phyloP scores from a whole-genome alignment of 2,888 invertebrate species.

The Melieria picta region DNA sequence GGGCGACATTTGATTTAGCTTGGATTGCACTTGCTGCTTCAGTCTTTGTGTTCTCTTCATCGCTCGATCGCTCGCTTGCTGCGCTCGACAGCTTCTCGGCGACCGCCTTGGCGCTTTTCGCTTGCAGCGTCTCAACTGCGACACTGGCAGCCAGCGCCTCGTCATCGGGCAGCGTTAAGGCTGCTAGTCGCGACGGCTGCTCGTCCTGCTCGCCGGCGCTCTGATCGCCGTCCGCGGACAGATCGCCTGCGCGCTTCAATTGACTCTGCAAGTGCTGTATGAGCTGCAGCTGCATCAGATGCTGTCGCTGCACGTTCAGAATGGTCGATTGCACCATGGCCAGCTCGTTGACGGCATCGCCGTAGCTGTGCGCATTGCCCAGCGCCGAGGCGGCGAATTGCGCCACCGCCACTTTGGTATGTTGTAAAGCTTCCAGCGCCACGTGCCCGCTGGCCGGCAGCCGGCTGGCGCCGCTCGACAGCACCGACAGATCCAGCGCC shows the following conservation, averaged over 20 bases:
- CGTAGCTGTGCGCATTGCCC: constrained; percentile 72
- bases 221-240: constrained; percentile 22
- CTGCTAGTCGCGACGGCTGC: not conserved
- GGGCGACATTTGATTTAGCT: not conserved
- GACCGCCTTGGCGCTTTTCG: constrained; percentile 15
- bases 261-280: constrained; percentile 94
- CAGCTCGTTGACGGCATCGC: constrained; percentile 84
- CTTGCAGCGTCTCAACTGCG: constrained; percentile 8
- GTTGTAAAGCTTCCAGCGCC: constrained; percentile 90
- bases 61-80: not conserved
- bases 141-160: not conserved
- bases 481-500: constrained; percentile 61
- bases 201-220: constrained; percentile 29
- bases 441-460: constrained; percentile 74
- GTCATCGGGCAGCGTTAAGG: not conserved
- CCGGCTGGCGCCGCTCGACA: constrained; percentile 48
- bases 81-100: not conserved
- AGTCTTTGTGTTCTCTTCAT: constrained; percentile 56
- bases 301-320: constrained; percentile 93
- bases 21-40: constrained; percentile 50
- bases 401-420: constrained; percentile 82
- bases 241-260: constrained; percentile 66
- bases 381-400: constrained; percentile 89
- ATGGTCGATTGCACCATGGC: constrained; percentile 91
- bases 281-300: constrained; percentile 92